Conservation (phyloP, 2,888 invertebrate species). For the Leucophora obtusa region DNA sequence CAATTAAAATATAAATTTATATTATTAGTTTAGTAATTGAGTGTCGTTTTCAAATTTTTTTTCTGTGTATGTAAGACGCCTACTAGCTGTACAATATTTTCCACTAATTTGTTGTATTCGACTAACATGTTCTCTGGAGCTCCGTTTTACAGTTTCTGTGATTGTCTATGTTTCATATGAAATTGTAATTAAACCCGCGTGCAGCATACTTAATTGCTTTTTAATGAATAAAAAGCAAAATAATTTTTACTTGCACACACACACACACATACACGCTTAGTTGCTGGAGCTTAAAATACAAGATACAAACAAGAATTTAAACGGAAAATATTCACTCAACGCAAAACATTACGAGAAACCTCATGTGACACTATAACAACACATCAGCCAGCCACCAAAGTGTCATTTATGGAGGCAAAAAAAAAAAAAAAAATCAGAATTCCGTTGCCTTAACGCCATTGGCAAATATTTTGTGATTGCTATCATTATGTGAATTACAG, state of each 20-base stretch:
- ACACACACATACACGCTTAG: conserved; percentile 5
- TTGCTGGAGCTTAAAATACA: conserved; percentile 3
- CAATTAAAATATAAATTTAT: too few species aligned
- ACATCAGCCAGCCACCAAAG: conserved; percentile 47
- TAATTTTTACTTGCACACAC: conserved; percentile 49
- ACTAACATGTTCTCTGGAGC: too few species aligned
- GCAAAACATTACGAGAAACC: conserved; percentile 33
- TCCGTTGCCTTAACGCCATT: background rate
- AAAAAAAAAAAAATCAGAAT: conserved; percentile 6
- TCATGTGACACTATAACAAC: conserved; percentile 55
- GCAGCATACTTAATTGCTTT: conserved; percentile 74
- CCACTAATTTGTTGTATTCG: too few species aligned
- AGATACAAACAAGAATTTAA: conserved; percentile 9
- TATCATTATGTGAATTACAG: background rate
- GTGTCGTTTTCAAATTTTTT: too few species aligned
- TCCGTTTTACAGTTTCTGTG: too few species aligned
- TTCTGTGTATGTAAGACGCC: too few species aligned
- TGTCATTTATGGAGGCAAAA: conserved; percentile 16
- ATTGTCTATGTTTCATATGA: conserved; percentile 65
- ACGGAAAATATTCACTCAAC: conserved; percentile 20
- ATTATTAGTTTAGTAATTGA: too few species aligned
- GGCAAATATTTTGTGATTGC: background rate
- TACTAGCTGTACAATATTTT: too few species aligned
- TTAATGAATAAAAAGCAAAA: conserved; percentile 72
- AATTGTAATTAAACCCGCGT: conserved; percentile 74